These are phyloP conservation scores for Terebella lapidaria DNA, from an alignment of 2,888 invertebrate species.

Conservation along the genomic window DNA sequence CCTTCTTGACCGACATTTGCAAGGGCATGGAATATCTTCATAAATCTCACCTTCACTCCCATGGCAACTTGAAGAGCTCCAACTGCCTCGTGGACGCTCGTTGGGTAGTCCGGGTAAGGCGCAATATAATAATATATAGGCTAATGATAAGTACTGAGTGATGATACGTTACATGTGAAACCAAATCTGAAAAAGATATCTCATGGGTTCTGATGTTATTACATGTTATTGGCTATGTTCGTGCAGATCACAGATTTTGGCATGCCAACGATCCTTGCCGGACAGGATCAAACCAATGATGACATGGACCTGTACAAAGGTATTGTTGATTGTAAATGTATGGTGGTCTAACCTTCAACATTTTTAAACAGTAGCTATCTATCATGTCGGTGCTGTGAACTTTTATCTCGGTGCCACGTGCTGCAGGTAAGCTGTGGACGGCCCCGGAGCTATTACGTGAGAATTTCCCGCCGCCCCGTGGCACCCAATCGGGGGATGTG, in stretches of 20 bases:
- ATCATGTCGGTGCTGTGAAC: too few species aligned
- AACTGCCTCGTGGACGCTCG: slow-evolving; percentile 49
- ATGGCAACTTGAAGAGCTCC: slow-evolving; percentile 47
- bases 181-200: neutral
- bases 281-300: slow-evolving; percentile 58
- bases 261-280: slow-evolving; percentile 57
- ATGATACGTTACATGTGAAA: neutral
- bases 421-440: slow-evolving; percentile 56
- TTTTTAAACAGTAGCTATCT: too few species aligned
- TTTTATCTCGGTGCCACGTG: too few species aligned
- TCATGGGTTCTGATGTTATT: too few species aligned
- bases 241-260: slow-evolving; percentile 78
- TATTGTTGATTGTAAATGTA: too few species aligned
- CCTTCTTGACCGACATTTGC: slow-evolving; percentile 43
- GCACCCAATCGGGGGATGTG: slow-evolving; percentile 43
- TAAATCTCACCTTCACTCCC: slow-evolving; percentile 40
- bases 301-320: slow-evolving; percentile 23
- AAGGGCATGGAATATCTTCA: slow-evolving; percentile 47
- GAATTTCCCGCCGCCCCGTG: slow-evolving; percentile 25
- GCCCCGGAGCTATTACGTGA: slow-evolving; percentile 43
- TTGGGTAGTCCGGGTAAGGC: slow-evolving; percentile 35
- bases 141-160: neutral
- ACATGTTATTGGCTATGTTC: too few species aligned
- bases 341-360: too few species aligned
- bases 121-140: too few species aligned